Evolutionary conservation across 2,797 vertebrate genomes (phyloP).

Genomic region (Poecile montanus): DNA sequence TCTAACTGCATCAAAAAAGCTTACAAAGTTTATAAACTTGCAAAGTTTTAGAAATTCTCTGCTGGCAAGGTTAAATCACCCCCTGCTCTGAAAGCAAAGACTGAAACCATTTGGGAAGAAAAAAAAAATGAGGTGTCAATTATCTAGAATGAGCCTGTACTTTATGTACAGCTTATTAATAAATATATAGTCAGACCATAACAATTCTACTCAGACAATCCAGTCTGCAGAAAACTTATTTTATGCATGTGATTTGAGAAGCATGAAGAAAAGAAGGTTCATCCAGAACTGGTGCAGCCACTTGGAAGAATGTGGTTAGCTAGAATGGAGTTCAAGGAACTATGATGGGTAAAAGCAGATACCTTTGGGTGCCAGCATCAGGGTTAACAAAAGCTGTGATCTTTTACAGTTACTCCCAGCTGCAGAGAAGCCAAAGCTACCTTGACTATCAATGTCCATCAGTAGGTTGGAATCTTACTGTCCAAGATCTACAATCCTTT

Average conservation of each 20-base stretch:
- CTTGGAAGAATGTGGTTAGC: neutral
- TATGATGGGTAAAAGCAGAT: neutral
- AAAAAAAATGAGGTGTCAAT: neutral
- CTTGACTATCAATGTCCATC: neutral
- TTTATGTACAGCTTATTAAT: neutral
- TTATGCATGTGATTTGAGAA: neutral
- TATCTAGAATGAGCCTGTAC: neutral
- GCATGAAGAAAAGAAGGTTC: neutral
- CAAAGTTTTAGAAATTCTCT: neutral
- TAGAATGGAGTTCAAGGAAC: neutral
- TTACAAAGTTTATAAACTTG: neutral
- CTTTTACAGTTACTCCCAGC: neutral
- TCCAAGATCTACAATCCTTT: neutral
- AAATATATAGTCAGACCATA: neutral
- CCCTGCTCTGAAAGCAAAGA: neutral
- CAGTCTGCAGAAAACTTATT: neutral
- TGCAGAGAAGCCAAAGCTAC: neutral
- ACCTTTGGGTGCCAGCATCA: neutral
- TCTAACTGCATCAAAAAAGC: neutral
- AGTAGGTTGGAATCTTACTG: neutral
- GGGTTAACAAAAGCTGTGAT: neutral
- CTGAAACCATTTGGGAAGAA: neutral
- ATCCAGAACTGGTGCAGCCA: fast-evolving
- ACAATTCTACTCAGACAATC: neutral
- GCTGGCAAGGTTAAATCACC: neutral